phyloP scores from a whole-genome alignment of 2,888 invertebrate species.

The Acrocyrtus sp. region DNA sequence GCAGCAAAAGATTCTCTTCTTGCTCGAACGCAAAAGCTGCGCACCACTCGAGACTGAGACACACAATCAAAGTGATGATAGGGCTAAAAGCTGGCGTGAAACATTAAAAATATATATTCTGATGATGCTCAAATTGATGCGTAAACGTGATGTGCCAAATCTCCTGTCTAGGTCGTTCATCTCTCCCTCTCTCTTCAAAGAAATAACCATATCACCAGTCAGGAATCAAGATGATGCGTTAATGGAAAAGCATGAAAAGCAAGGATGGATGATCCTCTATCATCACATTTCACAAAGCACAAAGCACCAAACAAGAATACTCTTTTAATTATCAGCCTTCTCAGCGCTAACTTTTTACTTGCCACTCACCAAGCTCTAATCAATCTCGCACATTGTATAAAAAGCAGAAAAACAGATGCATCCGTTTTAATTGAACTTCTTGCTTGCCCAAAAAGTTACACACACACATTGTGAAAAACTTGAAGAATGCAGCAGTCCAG shows the following conservation, averaged over 20 bases:
- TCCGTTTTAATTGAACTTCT: too few species aligned
- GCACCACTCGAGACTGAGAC: background rate
- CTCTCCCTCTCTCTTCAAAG: conserved; percentile 1
- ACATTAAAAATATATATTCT: conserved; percentile 10
- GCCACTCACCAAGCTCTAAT: background rate
- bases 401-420: too few species aligned
- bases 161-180: conserved; percentile 14
- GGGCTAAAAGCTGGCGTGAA: conserved; percentile 1
- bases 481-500: too few species aligned
- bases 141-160: conserved; percentile 35
- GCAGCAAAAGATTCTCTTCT: background rate
- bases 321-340: background rate
- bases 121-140: conserved; percentile 33
- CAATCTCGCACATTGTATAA: too few species aligned
- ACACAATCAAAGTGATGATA: conserved; percentile 17
- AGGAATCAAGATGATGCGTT: background rate
- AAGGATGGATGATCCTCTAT: background rate
- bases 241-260: conserved; percentile 4
- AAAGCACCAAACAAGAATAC: background rate
- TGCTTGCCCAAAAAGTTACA: too few species aligned
- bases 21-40: background rate
- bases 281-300: too few species aligned
- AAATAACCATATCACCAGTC: too few species aligned
- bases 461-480: too few species aligned
- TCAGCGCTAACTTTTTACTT: background rate